These are phyloP conservation scores for Opisthograptis luteolata DNA, from an alignment of 2,888 invertebrate species.

Conservation along the genomic window DNA sequence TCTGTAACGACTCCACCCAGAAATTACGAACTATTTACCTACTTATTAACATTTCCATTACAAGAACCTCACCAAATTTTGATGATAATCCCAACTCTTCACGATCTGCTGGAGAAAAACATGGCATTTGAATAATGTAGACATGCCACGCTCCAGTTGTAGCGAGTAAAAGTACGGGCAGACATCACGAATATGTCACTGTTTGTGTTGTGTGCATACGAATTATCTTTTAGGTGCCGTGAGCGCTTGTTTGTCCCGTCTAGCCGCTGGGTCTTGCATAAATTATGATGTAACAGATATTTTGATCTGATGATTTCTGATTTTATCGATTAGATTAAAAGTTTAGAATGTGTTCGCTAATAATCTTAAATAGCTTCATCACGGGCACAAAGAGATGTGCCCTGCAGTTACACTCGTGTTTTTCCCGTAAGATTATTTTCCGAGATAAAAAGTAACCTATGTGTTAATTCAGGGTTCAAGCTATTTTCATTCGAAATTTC, in stretches of 20 bases:
- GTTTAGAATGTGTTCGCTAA: too few species aligned
- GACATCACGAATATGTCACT: slow-evolving; percentile 23
- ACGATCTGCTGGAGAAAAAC: background rate
- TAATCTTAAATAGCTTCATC: too few species aligned
- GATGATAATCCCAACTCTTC: background rate
- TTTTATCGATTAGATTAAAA: too few species aligned
- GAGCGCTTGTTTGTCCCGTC: background rate
- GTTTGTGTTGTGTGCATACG: slow-evolving; percentile 18
- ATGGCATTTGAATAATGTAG: slow-evolving; percentile 2
- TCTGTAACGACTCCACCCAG: too few species aligned
- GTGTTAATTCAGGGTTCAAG: too few species aligned
- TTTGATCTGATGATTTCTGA: background rate
- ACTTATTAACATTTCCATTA: too few species aligned
- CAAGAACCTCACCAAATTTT: background rate
- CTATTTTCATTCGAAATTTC: too few species aligned
- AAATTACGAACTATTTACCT: too few species aligned
- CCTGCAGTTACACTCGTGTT: too few species aligned
- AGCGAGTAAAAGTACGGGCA: slow-evolving; percentile 24
- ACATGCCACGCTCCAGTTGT: slow-evolving; percentile 20
- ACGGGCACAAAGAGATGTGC: too few species aligned
- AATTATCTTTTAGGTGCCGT: background rate
- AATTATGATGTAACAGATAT: background rate
- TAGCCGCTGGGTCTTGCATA: background rate
- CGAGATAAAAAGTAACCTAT: too few species aligned
- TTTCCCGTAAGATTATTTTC: too few species aligned